Conservation (phyloP, 2,797 vertebrate species). For the Lagocephalus sceleratus region DNA sequence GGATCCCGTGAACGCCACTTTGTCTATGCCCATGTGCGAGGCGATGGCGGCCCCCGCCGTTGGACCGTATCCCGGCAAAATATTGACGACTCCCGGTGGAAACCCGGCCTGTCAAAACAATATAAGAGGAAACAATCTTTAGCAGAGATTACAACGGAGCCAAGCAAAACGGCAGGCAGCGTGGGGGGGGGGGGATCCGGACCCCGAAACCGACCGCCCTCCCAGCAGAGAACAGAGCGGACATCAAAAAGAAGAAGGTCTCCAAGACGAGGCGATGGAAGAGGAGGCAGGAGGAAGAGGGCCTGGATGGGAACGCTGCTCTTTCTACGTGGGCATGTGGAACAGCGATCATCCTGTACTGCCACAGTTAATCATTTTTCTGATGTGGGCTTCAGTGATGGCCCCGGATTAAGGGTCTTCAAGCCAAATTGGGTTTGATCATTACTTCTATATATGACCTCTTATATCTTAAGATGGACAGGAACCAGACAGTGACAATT, state of each 20-base stretch:
- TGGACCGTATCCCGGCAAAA: constrained; percentile 97
- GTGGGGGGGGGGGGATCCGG: constrained; percentile 70
- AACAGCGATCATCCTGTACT: neutral
- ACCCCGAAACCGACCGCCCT: constrained; percentile 73
- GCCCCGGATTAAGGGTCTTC: no score
- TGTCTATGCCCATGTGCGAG: constrained; percentile 94
- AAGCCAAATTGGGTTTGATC: neutral
- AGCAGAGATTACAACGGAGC: constrained; percentile 73
- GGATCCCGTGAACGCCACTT: constrained; percentile 98
- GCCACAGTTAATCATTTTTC: no score
- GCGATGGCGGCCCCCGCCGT: constrained; percentile 93
- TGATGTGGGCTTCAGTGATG: no score
- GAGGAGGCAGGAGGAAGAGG: constrained; percentile 31
- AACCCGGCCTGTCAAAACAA: constrained; percentile 94
- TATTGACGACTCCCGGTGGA: constrained; percentile 99
- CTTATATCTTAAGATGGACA: no score
- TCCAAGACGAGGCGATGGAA: constrained; percentile 57
- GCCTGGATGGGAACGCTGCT: constrained; percentile 33
- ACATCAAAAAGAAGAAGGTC: constrained; percentile 73
- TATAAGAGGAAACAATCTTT: constrained; percentile 77
- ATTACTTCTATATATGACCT: constrained; percentile 1
- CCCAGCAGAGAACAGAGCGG: constrained; percentile 63
- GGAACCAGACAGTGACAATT: no score
- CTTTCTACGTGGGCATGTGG: constrained; percentile 27
- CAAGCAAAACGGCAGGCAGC: constrained; percentile 78